Conservation (phyloP, 2,888 invertebrate species). For the Erannis defoliaria region DNA sequence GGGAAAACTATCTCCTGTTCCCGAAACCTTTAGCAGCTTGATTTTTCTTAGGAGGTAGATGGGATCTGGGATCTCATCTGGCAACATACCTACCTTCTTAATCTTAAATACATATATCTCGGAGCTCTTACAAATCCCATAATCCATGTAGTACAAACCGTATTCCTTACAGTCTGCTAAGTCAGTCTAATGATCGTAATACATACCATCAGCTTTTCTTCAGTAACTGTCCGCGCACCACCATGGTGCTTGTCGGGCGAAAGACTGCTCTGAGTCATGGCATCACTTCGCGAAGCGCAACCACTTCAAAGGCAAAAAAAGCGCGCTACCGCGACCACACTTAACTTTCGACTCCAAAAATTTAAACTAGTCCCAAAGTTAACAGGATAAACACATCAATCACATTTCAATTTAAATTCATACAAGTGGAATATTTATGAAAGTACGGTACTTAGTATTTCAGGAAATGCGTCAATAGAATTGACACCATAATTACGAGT, state of each 20-base stretch:
- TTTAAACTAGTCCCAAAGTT: background rate
- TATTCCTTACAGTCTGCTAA: too few relatives aligned
- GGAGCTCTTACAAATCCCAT: too few relatives aligned
- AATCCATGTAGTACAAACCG: too few relatives aligned
- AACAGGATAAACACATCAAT: conserved; percentile 32
- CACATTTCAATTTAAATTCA: conserved; percentile 31
- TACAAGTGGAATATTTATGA: conserved; percentile 22
- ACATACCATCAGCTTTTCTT: conserved; percentile 80
- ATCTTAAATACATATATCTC: too few relatives aligned
- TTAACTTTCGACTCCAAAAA: conserved; percentile 22
- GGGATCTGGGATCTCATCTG: too few relatives aligned
- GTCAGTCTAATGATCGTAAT: background rate
- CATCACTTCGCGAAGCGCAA: conserved; percentile 49
- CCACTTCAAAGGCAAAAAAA: conserved; percentile 16
- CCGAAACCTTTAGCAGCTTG: too few relatives aligned
- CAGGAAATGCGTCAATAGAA: conserved; percentile 37
- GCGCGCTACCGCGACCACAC: conserved; percentile 16
- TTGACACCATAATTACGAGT: conserved; percentile 46
- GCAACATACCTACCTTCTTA: too few relatives aligned
- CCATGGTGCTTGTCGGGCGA: conserved; percentile 71
- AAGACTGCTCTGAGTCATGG: conserved; percentile 78
- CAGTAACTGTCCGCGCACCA: conserved; percentile 72
- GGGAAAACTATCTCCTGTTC: background rate
- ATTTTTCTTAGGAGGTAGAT: too few relatives aligned
- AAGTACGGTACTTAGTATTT: conserved; percentile 12